These are phyloP conservation scores for Halictus rubicundus DNA, from an alignment of 1,140 invertebrate genomes.

Conservation along the genomic window DNA sequence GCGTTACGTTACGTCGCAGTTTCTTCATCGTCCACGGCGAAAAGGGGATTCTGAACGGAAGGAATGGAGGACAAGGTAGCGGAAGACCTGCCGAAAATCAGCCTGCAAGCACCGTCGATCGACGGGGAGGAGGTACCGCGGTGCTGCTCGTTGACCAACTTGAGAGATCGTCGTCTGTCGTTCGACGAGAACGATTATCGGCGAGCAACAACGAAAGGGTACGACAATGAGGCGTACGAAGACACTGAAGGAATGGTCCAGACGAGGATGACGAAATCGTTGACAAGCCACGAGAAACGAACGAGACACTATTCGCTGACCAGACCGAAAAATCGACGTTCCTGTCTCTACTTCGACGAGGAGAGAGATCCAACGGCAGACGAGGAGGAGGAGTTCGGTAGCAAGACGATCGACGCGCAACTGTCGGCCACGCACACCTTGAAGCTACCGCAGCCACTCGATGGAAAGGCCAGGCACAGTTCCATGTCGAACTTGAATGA, in stretches of 20 bases:
- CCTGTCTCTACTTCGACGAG: constrained; percentile 8
- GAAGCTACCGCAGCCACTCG: constrained; percentile 6
- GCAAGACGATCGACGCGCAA: constrained; percentile 1
- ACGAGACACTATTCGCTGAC: constrained; percentile 29
- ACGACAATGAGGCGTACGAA: not conserved
- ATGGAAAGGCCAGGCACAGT: constrained; percentile 61
- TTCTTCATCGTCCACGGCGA: constrained; percentile 12
- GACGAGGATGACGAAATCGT: not conserved
- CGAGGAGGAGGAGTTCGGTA: not conserved
- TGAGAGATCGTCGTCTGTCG: constrained; percentile 20
- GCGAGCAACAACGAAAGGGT: not conserved
- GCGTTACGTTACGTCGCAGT: constrained; percentile 34
- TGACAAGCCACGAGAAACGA: constrained; percentile 8
- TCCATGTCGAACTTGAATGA: constrained; percentile 70
- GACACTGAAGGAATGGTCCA: not conserved
- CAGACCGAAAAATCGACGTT: constrained; percentile 23
- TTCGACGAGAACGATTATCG: constrained; percentile 30
- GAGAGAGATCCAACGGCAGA: constrained; percentile 6
- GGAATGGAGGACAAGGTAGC: constrained; percentile 18
- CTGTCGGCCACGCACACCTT: constrained; percentile 23
- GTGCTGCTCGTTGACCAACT: constrained; percentile 25
- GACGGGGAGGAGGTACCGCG: not conserved
- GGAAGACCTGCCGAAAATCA: constrained; percentile 1
- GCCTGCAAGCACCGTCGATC: not conserved
- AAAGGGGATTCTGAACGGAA: not conserved